Evolutionary conservation across 1,140 invertebrate genomes (phyloP), one percentile per base, ranked within the genome.

Genomic region (Metaphire vulgaris): DNA sequence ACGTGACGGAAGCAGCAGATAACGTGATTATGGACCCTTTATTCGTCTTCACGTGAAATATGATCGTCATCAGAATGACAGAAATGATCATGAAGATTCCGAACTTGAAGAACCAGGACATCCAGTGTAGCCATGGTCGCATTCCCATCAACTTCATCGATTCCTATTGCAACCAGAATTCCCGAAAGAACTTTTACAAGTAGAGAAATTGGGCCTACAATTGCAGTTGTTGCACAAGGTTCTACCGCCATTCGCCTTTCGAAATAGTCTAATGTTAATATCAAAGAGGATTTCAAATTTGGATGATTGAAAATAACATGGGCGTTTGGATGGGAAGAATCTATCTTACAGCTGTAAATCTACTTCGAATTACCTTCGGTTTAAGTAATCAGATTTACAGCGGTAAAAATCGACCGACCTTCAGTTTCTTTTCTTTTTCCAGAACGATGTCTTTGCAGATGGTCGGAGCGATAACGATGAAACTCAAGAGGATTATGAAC

Each of bases 81-180:
- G 88, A 89, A 74, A 92, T 87, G 0, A 90, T 77, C 0, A 93
- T 85, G 81, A 92, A 91, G 1, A 91, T 85, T 79, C 92, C 90
- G 72, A 90, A 90, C 81, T 93, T 92, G 29, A 91, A 85, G 82
- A 93, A 94, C 92, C 93, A 94, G 0, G 92, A 92, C 1, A 89
- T 83, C 92, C 92, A 94, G 81, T 95, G 92, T 32, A 94, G 80
- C 91, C 91, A 93, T 78, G 90, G 91, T 28, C 89, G 88, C 14
- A 95, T 83, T 1, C 93, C 93, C 92, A 94, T 94, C 83, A 93
- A 92, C 83, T 92, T 93, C 92, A 94, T 93, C 0, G 91, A 91
- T 88, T 93, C 92, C 91, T 92, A 56, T n/a, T n/a, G n/a, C n/a
- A n/a, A n/a, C n/a, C n/a, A n/a, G n/a, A n/a, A n/a, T n/a, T 56